These are phyloP conservation scores for Rhynchophorus ferrugineus DNA, from an alignment of 1,140 invertebrate species.

Conservation along the genomic window DNA sequence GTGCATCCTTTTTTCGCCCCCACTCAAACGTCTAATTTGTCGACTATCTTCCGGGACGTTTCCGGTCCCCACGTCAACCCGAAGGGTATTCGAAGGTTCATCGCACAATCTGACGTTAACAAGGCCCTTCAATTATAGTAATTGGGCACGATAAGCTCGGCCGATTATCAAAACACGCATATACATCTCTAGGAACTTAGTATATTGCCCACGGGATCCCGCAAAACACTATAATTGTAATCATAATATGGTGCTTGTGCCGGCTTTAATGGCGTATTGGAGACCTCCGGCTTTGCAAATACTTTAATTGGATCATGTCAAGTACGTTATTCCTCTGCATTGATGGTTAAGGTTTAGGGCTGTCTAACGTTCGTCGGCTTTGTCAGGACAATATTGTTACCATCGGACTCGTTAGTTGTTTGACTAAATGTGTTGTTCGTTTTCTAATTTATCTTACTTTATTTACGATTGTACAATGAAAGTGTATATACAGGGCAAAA, in stretches of 20 bases:
- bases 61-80: neutral
- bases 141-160: neutral
- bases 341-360: too few species aligned
- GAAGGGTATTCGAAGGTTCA: neutral
- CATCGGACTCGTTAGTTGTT: too few species aligned
- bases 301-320: neutral
- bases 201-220: neutral
- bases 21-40: neutral
- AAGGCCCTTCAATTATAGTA: neutral
- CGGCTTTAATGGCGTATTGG: neutral
- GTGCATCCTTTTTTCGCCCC: too few species aligned
- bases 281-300: neutral
- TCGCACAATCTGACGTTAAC: neutral
- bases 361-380: too few species aligned
- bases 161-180: neutral
- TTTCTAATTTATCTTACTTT: too few species aligned
- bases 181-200: neutral
- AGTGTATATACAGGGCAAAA: too few species aligned
- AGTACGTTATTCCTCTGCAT: too few species aligned
- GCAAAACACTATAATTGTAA: neutral
- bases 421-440: too few species aligned
- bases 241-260: neutral
- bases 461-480: too few species aligned
- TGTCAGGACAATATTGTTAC: too few species aligned
- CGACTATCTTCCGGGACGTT: neutral